Evolutionary conservation across 2,113 vertebrate species (phyloP).

Genomic region (Atractosteus spatula): DNA sequence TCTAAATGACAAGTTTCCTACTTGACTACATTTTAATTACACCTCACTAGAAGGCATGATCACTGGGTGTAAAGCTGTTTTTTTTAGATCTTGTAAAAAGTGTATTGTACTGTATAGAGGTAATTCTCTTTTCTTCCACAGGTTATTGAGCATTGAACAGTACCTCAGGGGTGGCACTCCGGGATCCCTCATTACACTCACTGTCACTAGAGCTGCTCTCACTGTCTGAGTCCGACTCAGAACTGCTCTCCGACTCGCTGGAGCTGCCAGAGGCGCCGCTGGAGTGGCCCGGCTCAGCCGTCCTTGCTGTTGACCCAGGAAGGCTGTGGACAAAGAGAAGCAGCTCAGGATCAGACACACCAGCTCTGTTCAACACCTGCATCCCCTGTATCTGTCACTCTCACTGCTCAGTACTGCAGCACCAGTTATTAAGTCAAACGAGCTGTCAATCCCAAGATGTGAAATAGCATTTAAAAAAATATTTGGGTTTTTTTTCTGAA

Average conservation of each 20-base stretch:
- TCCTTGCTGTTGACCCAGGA: conserved; percentile 43
- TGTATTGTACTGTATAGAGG: too few species aligned
- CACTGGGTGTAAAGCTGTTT: too few species aligned
- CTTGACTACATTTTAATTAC: too few species aligned
- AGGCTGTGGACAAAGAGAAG: conserved; percentile 47
- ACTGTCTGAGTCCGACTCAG: conserved; percentile 86
- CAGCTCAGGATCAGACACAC: not conserved
- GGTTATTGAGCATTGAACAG: too few species aligned
- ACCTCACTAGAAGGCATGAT: too few species aligned
- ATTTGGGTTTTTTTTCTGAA: too few species aligned
- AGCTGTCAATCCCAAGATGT: too few species aligned
- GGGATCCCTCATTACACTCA: conserved; percentile 81
- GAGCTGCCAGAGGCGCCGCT: conserved; percentile 82
- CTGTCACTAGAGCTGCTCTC: conserved; percentile 93
- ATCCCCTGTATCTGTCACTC: not conserved
- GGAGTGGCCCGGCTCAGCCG: conserved; percentile 49
- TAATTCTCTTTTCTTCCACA: not conserved
- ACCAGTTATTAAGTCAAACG: too few species aligned
- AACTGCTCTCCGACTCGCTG: conserved; percentile 93
- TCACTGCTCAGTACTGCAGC: not conserved
- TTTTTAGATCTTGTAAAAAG: too few species aligned
- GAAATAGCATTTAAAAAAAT: too few species aligned
- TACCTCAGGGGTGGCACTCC: conserved; percentile 87
- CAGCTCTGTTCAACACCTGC: not conserved
- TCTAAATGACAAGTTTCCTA: too few species aligned